Conservation (phyloP, 1,140 invertebrate species). For the Amyelois transitella region DNA sequence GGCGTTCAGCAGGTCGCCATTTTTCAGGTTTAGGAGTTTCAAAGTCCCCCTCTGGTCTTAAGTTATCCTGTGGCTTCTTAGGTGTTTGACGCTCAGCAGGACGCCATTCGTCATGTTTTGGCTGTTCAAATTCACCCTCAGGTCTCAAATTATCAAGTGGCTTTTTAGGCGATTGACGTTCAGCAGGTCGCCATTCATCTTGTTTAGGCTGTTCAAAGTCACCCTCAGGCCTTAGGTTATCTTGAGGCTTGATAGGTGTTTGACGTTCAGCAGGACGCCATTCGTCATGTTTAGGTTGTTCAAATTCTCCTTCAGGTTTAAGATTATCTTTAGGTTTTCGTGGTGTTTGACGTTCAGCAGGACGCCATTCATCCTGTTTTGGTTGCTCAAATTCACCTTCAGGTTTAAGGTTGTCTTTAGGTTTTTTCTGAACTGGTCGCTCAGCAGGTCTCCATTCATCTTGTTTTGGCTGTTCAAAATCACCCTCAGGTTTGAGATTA, state of each 20-base stretch:
- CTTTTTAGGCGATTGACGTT: slow-evolving; percentile 51
- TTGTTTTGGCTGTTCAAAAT: slow-evolving; percentile 71
- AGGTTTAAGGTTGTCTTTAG: slow-evolving; percentile 68
- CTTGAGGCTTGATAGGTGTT: slow-evolving; percentile 53
- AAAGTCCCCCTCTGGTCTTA: slow-evolving; percentile 74
- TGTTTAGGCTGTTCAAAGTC: slow-evolving; percentile 76
- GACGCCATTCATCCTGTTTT: slow-evolving; percentile 59
- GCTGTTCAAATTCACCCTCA: slow-evolving; percentile 79
- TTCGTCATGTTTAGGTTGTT: slow-evolving; percentile 45
- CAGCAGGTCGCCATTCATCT: slow-evolving; percentile 59
- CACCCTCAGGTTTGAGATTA: slow-evolving; percentile 76
- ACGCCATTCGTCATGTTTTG: slow-evolving; percentile 57
- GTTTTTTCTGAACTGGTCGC: slow-evolving; percentile 44
- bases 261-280: slow-evolving; percentile 63
- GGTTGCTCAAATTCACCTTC: slow-evolving; percentile 76
- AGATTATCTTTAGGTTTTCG: slow-evolving; percentile 73
- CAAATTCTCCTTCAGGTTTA: slow-evolving; percentile 74
- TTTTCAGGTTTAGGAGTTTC: slow-evolving; percentile 48
- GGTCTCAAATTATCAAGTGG: slow-evolving; percentile 73
- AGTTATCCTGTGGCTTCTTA: slow-evolving; percentile 66
- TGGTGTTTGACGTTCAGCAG: slow-evolving; percentile 47
- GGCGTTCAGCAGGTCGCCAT: slow-evolving; percentile 60
- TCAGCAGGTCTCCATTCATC: slow-evolving; percentile 54
- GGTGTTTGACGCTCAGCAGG: slow-evolving; percentile 48
- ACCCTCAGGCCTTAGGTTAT: slow-evolving; percentile 81